phyloP scores from a whole-genome alignment of 2,797 vertebrate species.

The Prunella strophiata region DNA sequence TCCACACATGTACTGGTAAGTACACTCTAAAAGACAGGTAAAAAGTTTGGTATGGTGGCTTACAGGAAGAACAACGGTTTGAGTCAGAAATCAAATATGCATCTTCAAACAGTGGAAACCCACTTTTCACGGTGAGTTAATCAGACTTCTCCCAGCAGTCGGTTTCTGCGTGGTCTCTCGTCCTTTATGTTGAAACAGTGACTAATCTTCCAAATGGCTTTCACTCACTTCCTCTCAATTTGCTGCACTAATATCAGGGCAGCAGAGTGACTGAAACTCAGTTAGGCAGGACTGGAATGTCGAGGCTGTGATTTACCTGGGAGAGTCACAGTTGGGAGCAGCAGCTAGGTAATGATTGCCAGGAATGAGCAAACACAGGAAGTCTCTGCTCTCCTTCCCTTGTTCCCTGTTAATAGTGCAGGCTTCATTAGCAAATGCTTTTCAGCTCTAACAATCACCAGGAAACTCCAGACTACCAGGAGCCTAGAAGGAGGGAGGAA shows the following conservation, averaged over 20 bases:
- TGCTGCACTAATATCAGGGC: not conserved
- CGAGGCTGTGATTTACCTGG: conserved; percentile 1
- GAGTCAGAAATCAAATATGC: not conserved
- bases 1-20: not conserved
- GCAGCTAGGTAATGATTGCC: conserved; percentile 8
- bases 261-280: conserved; percentile 6
- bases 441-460: conserved; percentile 6
- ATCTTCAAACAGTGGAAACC: not conserved
- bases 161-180: not conserved
- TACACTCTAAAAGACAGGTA: not conserved
- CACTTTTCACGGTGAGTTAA: not conserved
- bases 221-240: not conserved
- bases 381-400: not conserved
- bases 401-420: not conserved
- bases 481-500: not conserved
- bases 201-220: not conserved
- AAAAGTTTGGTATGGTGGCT: not conserved
- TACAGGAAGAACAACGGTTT: not conserved
- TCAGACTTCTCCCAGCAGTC: not conserved
- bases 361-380: conserved; percentile 31
- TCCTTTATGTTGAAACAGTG: not conserved
- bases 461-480: conserved; percentile 14
- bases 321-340: not conserved
- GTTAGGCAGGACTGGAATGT: not conserved
- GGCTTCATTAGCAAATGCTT: conserved; percentile 17